phyloP scores from a whole-genome alignment of 2,888 invertebrate genomes.

The Arrhopalites spinosus region DNA sequence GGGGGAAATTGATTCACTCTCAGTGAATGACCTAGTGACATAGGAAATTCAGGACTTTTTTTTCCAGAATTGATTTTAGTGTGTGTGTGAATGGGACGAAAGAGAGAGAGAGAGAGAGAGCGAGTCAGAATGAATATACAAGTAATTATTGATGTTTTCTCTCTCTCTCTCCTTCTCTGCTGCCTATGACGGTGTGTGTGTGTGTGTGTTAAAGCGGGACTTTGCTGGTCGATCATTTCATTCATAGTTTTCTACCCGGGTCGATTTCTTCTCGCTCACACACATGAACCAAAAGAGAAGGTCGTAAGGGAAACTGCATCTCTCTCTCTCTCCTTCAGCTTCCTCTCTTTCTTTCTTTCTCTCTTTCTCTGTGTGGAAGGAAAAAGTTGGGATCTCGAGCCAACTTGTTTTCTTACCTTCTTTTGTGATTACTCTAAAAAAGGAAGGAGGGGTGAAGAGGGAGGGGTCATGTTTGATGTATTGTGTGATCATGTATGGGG shows the following conservation, averaged over 20 bases:
- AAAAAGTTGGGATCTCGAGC: not conserved
- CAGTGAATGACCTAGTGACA: too few relatives aligned
- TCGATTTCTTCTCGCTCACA: slow-evolving; percentile 1
- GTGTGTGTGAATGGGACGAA: too few relatives aligned
- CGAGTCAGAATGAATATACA: too few relatives aligned
- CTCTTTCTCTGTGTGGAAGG: slow-evolving; percentile 18
- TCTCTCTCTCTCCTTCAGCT: slow-evolving; percentile 40
- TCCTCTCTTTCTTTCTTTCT: slow-evolving; percentile 44
- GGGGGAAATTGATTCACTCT: too few relatives aligned
- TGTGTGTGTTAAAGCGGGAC: too few relatives aligned
- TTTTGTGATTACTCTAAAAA: not conserved
- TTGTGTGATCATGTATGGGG: not conserved
- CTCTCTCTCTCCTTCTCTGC: not conserved
- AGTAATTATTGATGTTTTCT: not conserved
- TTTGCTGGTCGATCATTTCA: too few relatives aligned
- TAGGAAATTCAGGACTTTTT: too few relatives aligned
- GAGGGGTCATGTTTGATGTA: not conserved
- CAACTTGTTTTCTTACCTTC: slow-evolving; percentile 32
- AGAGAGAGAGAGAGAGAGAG: too few relatives aligned
- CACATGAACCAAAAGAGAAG: not conserved
- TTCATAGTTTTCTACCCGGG: not conserved
- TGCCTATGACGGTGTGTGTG: not conserved
- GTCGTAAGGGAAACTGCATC: not conserved
- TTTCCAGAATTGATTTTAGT: too few relatives aligned
- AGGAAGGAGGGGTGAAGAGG: not conserved